phyloP scores from a whole-genome alignment of 2,113 vertebrate species.

The Gadus macrocephalus region DNA sequence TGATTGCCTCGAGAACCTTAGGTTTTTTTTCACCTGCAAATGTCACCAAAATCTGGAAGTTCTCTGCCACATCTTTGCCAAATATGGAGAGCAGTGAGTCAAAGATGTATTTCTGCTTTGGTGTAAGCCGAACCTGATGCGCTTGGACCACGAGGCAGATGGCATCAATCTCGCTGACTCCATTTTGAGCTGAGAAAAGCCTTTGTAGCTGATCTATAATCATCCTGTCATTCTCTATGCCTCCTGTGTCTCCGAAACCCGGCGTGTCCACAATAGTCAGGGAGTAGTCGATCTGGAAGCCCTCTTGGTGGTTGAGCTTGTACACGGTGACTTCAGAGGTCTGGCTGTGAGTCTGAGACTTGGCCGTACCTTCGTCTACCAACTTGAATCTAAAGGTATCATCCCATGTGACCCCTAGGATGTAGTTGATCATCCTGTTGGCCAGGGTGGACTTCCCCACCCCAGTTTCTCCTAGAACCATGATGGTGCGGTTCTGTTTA shows the following conservation, averaged over 20 bases:
- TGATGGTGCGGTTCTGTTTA: conserved; percentile 35
- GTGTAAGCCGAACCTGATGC: conserved; percentile 27
- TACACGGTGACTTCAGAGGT: conserved; percentile 57
- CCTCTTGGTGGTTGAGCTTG: conserved; percentile 38
- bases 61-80: conserved; percentile 55
- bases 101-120: conserved; percentile 46
- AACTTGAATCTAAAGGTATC: conserved; percentile 46
- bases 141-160: conserved; percentile 41
- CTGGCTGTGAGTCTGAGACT: conserved; percentile 53
- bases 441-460: conserved; percentile 51
- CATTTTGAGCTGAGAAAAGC: conserved; percentile 21
- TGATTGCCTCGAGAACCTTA: conserved; percentile 47
- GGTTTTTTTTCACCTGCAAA: conserved; percentile 46
- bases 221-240: conserved; percentile 29
- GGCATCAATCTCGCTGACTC: conserved; percentile 24
- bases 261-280: conserved; percentile 65
- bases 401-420: conserved; percentile 49
- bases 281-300: conserved; percentile 37
- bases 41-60: conserved; percentile 53
- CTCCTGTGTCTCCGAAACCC: conserved; percentile 60
- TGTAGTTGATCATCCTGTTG: conserved; percentile 51
- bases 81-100: conserved; percentile 54
- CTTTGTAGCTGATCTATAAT: conserved; percentile 34
- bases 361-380: conserved; percentile 16
- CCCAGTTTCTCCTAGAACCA: conserved; percentile 57